Conservation (phyloP, 1,140 invertebrate genomes). For the Panagrolaimus sp. region DNA sequence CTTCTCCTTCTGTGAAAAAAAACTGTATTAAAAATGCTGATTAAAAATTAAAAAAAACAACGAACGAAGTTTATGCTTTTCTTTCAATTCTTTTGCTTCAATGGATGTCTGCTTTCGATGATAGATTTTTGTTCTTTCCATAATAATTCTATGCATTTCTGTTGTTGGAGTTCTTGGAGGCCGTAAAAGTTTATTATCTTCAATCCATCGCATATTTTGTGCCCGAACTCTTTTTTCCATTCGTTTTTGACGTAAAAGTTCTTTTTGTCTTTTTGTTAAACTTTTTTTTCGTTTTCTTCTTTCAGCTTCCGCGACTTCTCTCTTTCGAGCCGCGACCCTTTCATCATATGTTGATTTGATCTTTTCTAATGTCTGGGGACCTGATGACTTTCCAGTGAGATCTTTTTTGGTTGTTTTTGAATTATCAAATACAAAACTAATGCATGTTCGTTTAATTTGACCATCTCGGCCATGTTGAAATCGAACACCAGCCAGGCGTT, state of each 20-base stretch:
- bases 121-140: background rate
- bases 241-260: background rate
- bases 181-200: background rate
- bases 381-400: background rate
- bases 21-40: too few species aligned
- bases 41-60: too few species aligned
- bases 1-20: too few species aligned
- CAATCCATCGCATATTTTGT: background rate
- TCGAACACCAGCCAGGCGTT: too few species aligned
- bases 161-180: background rate
- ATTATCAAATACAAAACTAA: constrained; percentile 10
- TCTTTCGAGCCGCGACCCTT: background rate
- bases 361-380: background rate
- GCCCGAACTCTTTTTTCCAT: background rate
- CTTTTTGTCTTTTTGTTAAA: background rate
- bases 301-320: background rate
- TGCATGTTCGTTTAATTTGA: background rate
- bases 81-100: constrained; percentile 8
- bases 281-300: background rate
- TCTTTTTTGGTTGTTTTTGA: background rate
- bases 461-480: too few species aligned
- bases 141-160: constrained; percentile 3
- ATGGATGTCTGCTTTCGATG: background rate
- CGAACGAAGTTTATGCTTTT: background rate
- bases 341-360: background rate